Evolutionary conservation across 2,797 vertebrate species (phyloP).

Genomic region (Typhlichthys subterraneus): DNA sequence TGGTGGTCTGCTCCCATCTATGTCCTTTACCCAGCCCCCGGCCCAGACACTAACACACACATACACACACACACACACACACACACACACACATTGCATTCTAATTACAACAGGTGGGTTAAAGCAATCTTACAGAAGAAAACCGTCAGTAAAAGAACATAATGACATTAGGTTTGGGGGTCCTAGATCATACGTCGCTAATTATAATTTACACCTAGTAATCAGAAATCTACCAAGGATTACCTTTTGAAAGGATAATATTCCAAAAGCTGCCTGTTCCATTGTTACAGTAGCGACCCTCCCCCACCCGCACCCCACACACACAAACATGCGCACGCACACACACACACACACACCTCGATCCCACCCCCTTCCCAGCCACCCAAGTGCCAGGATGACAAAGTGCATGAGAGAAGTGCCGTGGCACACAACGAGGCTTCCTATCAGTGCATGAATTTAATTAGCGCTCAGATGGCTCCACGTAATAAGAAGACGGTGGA

Average conservation of each 20-base stretch:
- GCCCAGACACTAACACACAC: neutral
- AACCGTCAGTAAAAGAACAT: no score
- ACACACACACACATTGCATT: neutral
- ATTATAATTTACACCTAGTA: conserved; percentile 5
- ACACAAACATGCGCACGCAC: no score
- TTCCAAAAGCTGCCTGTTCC: neutral
- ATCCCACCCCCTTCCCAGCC: conserved; percentile 39
- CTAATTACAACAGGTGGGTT: no score
- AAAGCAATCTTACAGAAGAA: neutral
- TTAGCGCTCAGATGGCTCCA: conserved; percentile 78
- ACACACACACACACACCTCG: no score
- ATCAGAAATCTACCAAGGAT: conserved; percentile 25
- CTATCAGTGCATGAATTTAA: conserved; percentile 83
- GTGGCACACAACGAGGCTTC: conserved; percentile 82
- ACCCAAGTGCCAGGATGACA: conserved; percentile 81
- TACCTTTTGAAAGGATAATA: conserved; percentile 16
- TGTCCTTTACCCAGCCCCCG: conserved; percentile 9
- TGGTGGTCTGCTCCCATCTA: conserved; percentile 32
- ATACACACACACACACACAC: neutral
- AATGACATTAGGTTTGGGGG: neutral
- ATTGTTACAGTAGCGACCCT: no score
- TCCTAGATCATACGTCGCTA: neutral
- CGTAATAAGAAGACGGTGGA: conserved; percentile 76
- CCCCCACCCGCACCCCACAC: neutral
- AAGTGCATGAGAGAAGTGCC: conserved; percentile 71